These are phyloP conservation scores for Paratilapia polleni DNA, from an alignment of 2,113 vertebrate species.

Conservation along the genomic window DNA sequence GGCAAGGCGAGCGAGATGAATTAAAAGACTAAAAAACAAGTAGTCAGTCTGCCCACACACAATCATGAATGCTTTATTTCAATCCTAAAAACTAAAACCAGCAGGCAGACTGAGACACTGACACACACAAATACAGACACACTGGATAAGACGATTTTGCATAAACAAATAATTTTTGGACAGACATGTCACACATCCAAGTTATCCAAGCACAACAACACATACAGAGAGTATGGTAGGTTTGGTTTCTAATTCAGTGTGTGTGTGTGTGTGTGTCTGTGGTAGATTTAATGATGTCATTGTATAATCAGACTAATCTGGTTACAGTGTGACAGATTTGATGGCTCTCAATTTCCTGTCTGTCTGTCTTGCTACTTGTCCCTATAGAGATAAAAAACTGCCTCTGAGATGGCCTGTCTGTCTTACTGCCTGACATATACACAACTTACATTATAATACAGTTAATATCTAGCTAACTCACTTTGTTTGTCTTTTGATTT, in stretches of 20 bases:
- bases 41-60: not conserved
- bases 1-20: conserved; percentile 19
- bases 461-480: too few species aligned
- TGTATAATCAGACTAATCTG: conserved; percentile 63
- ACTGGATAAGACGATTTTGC: not conserved
- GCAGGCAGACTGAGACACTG: not conserved
- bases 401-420: not conserved
- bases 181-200: not conserved
- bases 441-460: not conserved
- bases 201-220: not conserved
- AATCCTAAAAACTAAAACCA: conserved; percentile 45
- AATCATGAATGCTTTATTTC: conserved; percentile 8
- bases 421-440: not conserved
- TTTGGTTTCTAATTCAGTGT: conserved; percentile 20
- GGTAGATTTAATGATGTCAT: conserved; percentile 55
- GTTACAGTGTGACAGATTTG: conserved; percentile 58
- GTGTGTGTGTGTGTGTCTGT: conserved; percentile 23
- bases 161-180: not conserved
- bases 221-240: not conserved
- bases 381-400: not conserved
- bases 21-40: conserved; percentile 26
- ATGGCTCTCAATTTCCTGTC: conserved; percentile 52
- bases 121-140: conserved; percentile 4
- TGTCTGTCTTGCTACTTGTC: conserved; percentile 6
- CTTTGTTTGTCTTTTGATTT: too few species aligned